A percentile compares a stretch with the other conserved stretches of the same genome.
These are phyloP conservation scores for Amblyornis subalaris DNA, from an alignment of 2,113 vertebrate species.

Conservation along the genomic window DNA sequence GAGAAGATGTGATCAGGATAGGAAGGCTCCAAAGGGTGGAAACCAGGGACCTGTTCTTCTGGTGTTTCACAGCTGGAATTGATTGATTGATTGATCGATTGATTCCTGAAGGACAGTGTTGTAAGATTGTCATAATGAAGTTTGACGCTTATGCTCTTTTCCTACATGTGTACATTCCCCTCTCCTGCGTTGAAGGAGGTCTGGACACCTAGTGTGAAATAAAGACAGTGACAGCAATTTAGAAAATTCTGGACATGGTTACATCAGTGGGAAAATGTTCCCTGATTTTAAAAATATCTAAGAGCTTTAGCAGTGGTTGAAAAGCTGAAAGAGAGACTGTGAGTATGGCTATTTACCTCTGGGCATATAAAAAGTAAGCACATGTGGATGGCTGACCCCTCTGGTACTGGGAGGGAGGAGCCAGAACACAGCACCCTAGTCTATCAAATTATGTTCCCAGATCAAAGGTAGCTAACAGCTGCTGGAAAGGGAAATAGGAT, in stretches of 20 bases:
- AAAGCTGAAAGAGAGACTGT: background rate
- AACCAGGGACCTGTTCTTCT: background rate
- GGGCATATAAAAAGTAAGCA: background rate
- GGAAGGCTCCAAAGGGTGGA: background rate
- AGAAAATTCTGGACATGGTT: background rate
- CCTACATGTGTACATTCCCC: background rate
- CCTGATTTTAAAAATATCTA: background rate
- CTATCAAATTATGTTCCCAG: constrained; percentile 14
- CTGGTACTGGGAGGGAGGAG: background rate
- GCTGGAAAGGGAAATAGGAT: constrained; percentile 32
- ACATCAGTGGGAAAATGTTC: background rate
- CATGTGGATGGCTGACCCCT: constrained; percentile 13
- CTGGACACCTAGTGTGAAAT: background rate
- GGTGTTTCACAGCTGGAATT: background rate
- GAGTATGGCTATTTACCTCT: background rate
- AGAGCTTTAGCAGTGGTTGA: background rate
- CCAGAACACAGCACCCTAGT: constrained; percentile 31
- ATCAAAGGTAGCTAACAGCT: constrained; percentile 59
- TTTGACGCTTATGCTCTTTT: background rate
- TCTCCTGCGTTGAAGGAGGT: background rate
- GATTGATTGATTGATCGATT: background rate
- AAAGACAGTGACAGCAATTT: background rate
- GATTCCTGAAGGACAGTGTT: background rate
- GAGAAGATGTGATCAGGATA: background rate
- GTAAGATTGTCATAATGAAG: background rate